Percentiles rank a stretch among this genome's conserved stretches.
phyloP scores from a whole-genome alignment of 1,140 invertebrate genomes.

The Radopholus similis region DNA sequence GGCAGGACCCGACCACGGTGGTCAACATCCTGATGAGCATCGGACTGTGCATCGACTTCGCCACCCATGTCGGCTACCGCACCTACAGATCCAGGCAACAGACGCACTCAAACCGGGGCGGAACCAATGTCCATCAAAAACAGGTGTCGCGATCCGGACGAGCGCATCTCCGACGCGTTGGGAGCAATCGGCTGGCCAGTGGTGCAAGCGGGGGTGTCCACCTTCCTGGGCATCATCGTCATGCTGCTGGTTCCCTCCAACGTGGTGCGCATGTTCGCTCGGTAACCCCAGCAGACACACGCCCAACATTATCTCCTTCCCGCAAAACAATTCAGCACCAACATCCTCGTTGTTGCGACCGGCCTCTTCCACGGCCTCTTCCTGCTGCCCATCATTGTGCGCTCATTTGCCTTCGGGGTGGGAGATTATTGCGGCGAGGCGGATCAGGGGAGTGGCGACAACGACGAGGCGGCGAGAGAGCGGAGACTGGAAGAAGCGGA shows the following conservation, averaged over 20 bases:
- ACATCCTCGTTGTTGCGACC: conserved; percentile 54
- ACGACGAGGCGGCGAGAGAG: not conserved
- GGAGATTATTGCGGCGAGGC: not conserved
- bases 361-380: conserved; percentile 58
- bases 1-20: conserved; percentile 58
- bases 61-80: conserved; percentile 56
- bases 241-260: conserved; percentile 59
- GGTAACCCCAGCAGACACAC: not conserved
- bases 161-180: conserved; percentile 50
- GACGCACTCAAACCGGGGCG: not conserved
- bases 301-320: conserved; percentile 47
- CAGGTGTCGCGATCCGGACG: conserved; percentile 46
- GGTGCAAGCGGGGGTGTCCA: conserved; percentile 56
- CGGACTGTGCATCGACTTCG: conserved; percentile 59
- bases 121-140: not conserved
- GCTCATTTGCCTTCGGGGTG: conserved; percentile 48
- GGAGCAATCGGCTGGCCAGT: conserved; percentile 60
- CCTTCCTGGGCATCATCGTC: conserved; percentile 45
- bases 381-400: conserved; percentile 56
- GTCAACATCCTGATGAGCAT: conserved; percentile 60
- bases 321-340: conserved; percentile 30
- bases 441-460: not conserved
- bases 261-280: conserved; percentile 57
- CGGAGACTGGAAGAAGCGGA: not conserved
- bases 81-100: conserved; percentile 13